Base-by-base conservation (phyloP, 1,140 invertebrate genomes). In the Caenorhabditis briggsae region DNA sequence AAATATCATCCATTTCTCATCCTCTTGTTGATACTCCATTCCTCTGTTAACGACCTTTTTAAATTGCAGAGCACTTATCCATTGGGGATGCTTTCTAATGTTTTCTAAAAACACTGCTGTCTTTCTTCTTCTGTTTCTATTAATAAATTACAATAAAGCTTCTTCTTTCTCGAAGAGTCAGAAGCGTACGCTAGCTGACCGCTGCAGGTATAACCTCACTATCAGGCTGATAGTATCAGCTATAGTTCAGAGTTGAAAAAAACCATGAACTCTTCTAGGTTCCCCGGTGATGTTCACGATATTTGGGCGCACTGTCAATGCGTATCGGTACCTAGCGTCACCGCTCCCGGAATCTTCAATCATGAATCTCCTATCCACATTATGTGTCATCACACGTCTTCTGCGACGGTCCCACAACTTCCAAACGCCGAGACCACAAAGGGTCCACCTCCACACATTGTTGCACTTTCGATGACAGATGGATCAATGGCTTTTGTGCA, bases 401-500 rank as follows among this genome's bases (percentile, higher is more conserved):
- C 78, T 9, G 82, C 82, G 5, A 86, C 85, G n/a, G 70, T 86
- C 2, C 85, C 78, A 7, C 85, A 65, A 14, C n/a, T 86, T 33
- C 85, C 85, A 16, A 48, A 50, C 12, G 25, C 70, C 7, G 84
- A 86, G 41, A 46, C 56, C 5, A 48, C 33, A 23, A 78, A 78
- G 53, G 70, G 70, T 11, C 70, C 70, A 16, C 70, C 56, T 11
- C 85, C 58, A 74, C 85, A 82, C 20, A 43, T 86, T 12, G 85
- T 86, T 9, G 78, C 85, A 43, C 78, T 86, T 33, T 82, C 78
- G 20, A 86, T 86, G 78, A 70, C 82, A 7, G 85, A 86, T 84
- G 85, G 85, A 46, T 64, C 78, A 6, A 56, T 86, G 53, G 70
- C 82, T 16, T 86, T 86, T 83, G 58, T 86, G 0, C 78, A 86